Evolutionary conservation across 2,797 vertebrate species (phyloP), one percentile per base, ranked within the genome.

Genomic region (Fundulus diaphanus): DNA sequence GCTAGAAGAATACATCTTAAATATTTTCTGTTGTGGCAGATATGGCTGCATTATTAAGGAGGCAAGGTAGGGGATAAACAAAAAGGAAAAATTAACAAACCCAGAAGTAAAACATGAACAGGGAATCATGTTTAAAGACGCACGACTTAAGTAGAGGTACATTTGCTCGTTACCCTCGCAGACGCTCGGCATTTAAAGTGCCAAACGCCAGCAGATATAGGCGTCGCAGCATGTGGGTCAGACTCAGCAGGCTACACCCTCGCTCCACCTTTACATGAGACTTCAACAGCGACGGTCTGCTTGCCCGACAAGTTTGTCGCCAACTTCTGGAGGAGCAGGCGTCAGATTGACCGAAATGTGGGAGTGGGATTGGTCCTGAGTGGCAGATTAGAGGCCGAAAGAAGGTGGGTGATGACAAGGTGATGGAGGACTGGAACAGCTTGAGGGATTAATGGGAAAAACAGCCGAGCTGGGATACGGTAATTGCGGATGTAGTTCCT

Each of bases 391-490:
- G 72, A 77, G 56, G 52, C 63, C 72, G 79, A 76, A 77, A n/a
- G 56, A 46, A 74, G 74, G 70, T 12, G 72, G 89, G 83, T 7
- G 91, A 82, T 89, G 91, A 92, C 87, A 91, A 82, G 81, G 85
- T 90, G 88, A 90, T 85, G 77, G 84, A 88, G 56, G 79, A 71
- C 86, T 74, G 84, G 65, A 88, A 81, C 77, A 79, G 87, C 82
- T 76, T 72, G 11, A 83, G 79, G 78, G 79, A 84, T 81, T 89
- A 91, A 93, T 89, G 90, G 72, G 79, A 73, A 92, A 89, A 92
- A 82, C 91, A 92, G 89, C 80, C 78, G 61, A 11, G 37, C 63
- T n/a, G 73, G 24, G 56, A 70, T 77, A 67, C 27, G 33, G 67
- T 49, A 24, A 44, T 77, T 68, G 37, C 70, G 22, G 22, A 65